phyloP scores from a whole-genome alignment of 2,888 invertebrate genomes.

The Pollenia griseotomentosa region DNA sequence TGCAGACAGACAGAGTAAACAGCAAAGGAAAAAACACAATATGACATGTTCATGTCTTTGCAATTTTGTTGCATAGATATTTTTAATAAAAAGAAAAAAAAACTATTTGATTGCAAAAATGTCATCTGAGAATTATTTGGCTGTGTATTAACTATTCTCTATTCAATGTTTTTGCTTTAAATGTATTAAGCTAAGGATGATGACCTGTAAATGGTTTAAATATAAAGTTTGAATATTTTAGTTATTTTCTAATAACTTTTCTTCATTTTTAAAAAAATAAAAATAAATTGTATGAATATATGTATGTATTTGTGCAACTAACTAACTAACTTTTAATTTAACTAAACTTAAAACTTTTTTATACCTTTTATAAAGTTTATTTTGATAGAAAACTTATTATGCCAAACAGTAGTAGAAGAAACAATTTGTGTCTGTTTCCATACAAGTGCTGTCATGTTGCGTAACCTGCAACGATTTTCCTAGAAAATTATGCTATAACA shows the following conservation, averaged over 20 bases:
- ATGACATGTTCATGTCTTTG: slow-evolving; percentile 27
- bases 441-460: slow-evolving; percentile 36
- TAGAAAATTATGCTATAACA: slow-evolving; percentile 22
- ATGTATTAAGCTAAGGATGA: slow-evolving; percentile 10
- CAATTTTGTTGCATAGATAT: slow-evolving; percentile 44
- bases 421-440: background rate
- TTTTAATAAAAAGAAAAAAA: slow-evolving; percentile 27
- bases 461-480: slow-evolving; percentile 9
- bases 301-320: background rate
- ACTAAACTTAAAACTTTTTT: slow-evolving; percentile 16
- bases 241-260: slow-evolving; percentile 12
- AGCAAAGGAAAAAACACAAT: background rate
- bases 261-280: background rate
- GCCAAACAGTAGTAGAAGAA: background rate
- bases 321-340: slow-evolving; percentile 31
- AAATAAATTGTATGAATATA: background rate
- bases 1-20: background rate
- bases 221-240: background rate
- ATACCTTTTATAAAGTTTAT: slow-evolving; percentile 7
- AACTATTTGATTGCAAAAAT: slow-evolving; percentile 38
- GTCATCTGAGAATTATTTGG: slow-evolving; percentile 18
- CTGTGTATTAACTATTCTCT: background rate
- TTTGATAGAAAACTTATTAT: slow-evolving; percentile 21
- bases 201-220: slow-evolving; percentile 40
- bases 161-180: background rate